Evolutionary conservation across 23 tunicate species (phyloP).

Genomic region (Trididemnum nubilum): DNA sequence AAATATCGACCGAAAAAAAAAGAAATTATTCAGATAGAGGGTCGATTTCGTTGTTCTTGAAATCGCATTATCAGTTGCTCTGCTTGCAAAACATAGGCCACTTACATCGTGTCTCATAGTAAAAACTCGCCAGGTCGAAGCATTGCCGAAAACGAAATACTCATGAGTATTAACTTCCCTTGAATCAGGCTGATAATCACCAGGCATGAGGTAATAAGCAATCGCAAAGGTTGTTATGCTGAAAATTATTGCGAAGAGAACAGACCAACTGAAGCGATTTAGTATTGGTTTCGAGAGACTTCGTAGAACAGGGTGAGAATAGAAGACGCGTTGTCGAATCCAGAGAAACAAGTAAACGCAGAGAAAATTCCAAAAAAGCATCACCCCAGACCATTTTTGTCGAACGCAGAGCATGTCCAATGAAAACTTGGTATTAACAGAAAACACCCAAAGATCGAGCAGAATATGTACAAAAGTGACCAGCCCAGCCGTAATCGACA

Average conservation of each 20-base stretch:
- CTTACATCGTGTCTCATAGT: background rate
- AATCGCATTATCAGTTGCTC: too few species aligned
- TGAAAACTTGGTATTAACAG: background rate
- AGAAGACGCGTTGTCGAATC: constrained; percentile 26
- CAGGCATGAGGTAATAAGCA: background rate
- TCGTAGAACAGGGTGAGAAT: constrained; percentile 15
- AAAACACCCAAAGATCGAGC: constrained; percentile 21
- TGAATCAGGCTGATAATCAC: background rate
- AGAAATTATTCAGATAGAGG: too few species aligned
- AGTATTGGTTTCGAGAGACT: background rate
- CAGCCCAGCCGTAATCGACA: background rate
- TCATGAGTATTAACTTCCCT: background rate
- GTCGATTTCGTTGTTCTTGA: too few species aligned
- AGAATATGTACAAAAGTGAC: constrained; percentile 11
- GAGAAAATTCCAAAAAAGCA: background rate
- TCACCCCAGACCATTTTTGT: constrained; percentile 10
- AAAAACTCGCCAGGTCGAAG: background rate
- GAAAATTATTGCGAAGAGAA: constrained; percentile 10
- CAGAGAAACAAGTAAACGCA: constrained; percentile 31
- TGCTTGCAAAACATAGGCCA: too few species aligned
- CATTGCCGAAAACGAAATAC: constrained; percentile 3
- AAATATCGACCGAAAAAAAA: too few species aligned
- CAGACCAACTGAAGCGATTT: constrained; percentile 27
- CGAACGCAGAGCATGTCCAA: background rate
- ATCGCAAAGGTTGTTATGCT: constrained; percentile 1